These are phyloP conservation scores for Pangasius mekongensis DNA, from an alignment of 2,797 vertebrate species.

Conservation along the genomic window DNA sequence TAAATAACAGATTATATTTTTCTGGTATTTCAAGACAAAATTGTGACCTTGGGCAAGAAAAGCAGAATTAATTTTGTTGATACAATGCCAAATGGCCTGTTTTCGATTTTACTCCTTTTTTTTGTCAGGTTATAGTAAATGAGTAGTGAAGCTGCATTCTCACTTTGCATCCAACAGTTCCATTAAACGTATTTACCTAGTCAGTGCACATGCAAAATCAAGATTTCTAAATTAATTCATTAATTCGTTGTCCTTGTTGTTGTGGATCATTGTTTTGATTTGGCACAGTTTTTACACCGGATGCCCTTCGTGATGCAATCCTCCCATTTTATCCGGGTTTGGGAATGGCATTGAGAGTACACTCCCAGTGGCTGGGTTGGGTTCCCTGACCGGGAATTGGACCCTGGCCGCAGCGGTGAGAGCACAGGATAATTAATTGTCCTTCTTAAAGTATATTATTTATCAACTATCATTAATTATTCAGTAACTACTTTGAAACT, in stretches of 20 bases:
- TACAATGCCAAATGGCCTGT: conserved; percentile 4
- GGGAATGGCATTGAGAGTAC: too few relatives aligned
- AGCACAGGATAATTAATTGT: too few relatives aligned
- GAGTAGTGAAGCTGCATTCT: background rate
- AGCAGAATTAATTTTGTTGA: background rate
- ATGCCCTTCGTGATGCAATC: too few relatives aligned
- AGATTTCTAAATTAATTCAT: background rate
- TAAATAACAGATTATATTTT: conserved; percentile 39
- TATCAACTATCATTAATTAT: background rate
- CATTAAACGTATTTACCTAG: background rate
- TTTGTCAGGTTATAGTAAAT: background rate
- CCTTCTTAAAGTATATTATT: background rate
- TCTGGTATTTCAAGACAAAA: background rate
- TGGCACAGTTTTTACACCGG: too few relatives aligned
- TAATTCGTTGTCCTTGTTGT: too few relatives aligned
- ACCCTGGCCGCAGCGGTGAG: too few relatives aligned
- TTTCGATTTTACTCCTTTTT: background rate
- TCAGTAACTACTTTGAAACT: background rate
- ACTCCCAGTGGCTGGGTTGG: too few relatives aligned
- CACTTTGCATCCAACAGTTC: background rate
- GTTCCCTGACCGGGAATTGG: too few relatives aligned
- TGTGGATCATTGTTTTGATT: too few relatives aligned
- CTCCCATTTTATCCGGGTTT: too few relatives aligned
- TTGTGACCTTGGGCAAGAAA: background rate
- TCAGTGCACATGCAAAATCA: background rate